Evolutionary conservation across 2,113 vertebrate species (phyloP), one percentile per base, ranked within the genome.

Genomic region (Engystomops pustulosus): DNA sequence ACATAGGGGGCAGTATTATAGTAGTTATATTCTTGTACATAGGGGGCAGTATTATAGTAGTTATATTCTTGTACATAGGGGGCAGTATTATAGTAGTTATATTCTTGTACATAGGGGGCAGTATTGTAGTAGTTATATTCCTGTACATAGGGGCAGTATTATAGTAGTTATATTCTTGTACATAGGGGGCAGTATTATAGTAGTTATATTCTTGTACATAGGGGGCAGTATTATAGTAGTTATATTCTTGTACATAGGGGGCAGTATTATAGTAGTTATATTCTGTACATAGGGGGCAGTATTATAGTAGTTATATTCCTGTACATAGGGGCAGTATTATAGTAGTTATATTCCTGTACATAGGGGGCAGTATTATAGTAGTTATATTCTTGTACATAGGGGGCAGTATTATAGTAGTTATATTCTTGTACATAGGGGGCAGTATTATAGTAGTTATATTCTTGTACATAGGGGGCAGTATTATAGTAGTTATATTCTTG

Each of bases 401-500:
- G n/a, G 18, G 47, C 47, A 49, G 47, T 49, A 49, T 49, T 49
- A 49, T 49, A 49, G 47, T 49, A 49, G 47, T 49, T 49, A 49
- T 49, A 49, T 49, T 49, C 47, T 49, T 49, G 47, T 49, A 49
- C 47, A 49, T 49, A 49, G 47, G 47, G n/a, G 18, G 47, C 47
- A 49, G 49, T 53, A 53, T 20, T 53, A 53, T 53, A 53, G 49
- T 53, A 53, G 49, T 53, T 53, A 53, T 53, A 53, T 53, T 53
- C 49, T 53, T 53, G 49, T 53, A 53, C 3, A 53, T 53, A 53
- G 49, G 49, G 6, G 18, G 49, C 49, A 53, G 49, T 53, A 53
- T 53, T 53, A 53, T 53, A 53, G 49, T 53, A 53, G 49, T 53
- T 53, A 53, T 53, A 53, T 53, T 53, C 49, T 53, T 53, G 49